Base-by-base conservation (phyloP, 1,140 invertebrate genomes). In the Drosophila bifasciata region DNA sequence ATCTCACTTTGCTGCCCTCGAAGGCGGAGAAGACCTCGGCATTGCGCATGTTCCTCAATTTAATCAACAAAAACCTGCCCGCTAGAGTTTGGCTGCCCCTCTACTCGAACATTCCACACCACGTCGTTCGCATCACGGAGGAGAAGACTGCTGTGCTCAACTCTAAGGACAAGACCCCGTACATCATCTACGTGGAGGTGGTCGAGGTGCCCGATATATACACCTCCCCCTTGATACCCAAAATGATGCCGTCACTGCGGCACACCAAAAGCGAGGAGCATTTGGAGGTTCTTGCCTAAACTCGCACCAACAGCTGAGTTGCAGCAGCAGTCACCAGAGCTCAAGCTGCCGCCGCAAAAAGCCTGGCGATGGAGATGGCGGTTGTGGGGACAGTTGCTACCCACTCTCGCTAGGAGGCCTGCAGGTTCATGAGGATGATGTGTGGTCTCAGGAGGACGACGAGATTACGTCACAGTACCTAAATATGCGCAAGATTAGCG, bases 131-230 rank as follows among this genome's bases (percentile, higher is more conserved):
- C 81, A 96, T 98, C 90, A 97, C 97, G 25, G 96, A 96, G 50
- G 95, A 96, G 72, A 97, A 96, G 76, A 97, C 98, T 46, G 98
- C 98, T 52, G 98, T 99, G 45, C 95, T 99, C 51, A 99, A 99
- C 92, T 99, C 98, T 50, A 99, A 99, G 93, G 98, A 99, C 92
- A 99, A 99, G 96, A 98, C 98, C 44, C 99, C 99, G 0, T 99
- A 98, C 91, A 96, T 99, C 88, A 96, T 99, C 79, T 99, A 99
- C 92, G 96, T 99, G 28, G 99, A 99, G 93, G 97, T 98, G 4
- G 92, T 99, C 13, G 97, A 98, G 92, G 97, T 98, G 32, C 95
- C 97, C 21, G 97, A 99, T 88, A 94, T 97, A 44, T 94, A 96
- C 69, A 95, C 94, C 11, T 95, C 95, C 13, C 94, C 96, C 13